Conservation (phyloP, 2,888 invertebrate species). For the Tethea ocularis region DNA sequence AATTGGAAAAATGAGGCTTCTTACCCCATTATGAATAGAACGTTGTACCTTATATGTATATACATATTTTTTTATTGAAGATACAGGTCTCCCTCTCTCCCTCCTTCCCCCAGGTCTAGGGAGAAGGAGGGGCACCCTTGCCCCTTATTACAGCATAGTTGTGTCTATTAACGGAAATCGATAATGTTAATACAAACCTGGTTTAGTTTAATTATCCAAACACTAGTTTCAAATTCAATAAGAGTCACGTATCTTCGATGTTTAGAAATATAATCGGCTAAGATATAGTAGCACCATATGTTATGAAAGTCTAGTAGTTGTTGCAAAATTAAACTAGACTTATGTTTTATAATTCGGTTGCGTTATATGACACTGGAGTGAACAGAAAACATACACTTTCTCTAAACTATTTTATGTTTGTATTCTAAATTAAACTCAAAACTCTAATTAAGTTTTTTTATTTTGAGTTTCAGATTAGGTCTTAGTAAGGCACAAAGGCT, state of each 20-base stretch:
- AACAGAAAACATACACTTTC: background rate
- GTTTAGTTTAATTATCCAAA: background rate
- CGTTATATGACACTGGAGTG: background rate
- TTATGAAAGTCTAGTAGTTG: constrained; percentile 5
- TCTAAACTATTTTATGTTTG: background rate
- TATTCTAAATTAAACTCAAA: background rate
- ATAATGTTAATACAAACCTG: background rate
- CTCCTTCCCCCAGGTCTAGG: too few species aligned
- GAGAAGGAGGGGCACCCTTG: too few species aligned
- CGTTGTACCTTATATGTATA: too few species aligned
- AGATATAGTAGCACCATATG: background rate
- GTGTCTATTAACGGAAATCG: too few species aligned
- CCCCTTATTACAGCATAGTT: too few species aligned
- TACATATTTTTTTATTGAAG: too few species aligned
- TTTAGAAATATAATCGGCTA: background rate
- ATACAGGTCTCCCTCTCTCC: too few species aligned
- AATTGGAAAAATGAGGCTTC: too few species aligned
- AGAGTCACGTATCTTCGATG: background rate
- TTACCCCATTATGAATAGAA: too few species aligned
- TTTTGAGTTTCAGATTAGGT: too few species aligned
- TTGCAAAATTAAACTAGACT: background rate
- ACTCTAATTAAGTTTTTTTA: too few species aligned
- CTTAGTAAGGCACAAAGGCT: too few species aligned
- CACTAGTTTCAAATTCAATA: background rate
- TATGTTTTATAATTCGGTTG: background rate